A percentile compares a stretch with the other conserved stretches of the same genome.
Evolutionary conservation across 2,797 vertebrate genomes (phyloP).

Genomic region (Hypotaenidia okinawae): DNA sequence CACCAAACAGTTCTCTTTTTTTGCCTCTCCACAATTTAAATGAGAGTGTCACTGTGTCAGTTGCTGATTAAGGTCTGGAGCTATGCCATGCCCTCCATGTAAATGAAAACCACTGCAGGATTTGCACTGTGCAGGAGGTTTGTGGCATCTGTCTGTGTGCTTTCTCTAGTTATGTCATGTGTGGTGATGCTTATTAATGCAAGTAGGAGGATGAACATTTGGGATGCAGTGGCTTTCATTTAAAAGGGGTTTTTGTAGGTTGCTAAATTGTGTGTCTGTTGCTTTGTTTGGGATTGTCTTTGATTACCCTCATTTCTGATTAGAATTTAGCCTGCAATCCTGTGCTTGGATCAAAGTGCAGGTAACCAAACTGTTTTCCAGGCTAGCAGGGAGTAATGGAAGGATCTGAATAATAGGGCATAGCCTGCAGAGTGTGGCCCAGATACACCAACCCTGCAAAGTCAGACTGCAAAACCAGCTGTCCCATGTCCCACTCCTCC

Average conservation of each 20-base stretch:
- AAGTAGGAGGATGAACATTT: neutral
- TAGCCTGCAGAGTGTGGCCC: neutral
- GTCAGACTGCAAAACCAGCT: neutral
- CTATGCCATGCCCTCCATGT: neutral
- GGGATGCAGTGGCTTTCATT: neutral
- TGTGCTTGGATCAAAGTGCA: neutral
- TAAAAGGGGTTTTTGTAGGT: neutral
- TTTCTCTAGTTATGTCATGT: neutral
- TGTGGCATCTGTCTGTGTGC: neutral
- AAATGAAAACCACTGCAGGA: neutral
- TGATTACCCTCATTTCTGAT: neutral
- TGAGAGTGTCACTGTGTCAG: neutral
- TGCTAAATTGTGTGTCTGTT: neutral
- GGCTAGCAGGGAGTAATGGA: neutral
- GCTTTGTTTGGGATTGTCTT: neutral
- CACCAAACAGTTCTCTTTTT: too few relatives aligned
- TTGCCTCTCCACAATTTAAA: accelerated
- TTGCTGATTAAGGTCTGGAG: neutral
- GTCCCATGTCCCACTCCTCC: neutral
- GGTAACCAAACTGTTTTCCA: neutral
- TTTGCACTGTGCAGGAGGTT: neutral
- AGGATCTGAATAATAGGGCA: neutral
- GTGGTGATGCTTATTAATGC: neutral
- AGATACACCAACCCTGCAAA: neutral
- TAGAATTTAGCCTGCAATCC: neutral